phyloP scores from a whole-genome alignment of 1,140 invertebrate species.

The Pachypsylla venusta region DNA sequence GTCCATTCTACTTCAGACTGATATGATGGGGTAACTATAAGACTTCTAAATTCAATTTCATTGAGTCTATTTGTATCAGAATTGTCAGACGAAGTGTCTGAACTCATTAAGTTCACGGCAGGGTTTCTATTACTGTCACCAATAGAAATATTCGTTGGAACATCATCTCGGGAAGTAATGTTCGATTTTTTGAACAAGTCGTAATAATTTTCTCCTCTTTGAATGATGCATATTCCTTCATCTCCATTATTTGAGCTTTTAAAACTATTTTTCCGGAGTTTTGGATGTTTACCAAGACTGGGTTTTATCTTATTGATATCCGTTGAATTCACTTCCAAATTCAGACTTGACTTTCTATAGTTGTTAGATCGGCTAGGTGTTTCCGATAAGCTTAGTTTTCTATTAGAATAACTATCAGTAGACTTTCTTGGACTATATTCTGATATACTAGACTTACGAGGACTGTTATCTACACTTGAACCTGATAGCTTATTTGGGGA shows the following conservation, averaged over 20 bases:
- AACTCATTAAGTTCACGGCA: background rate
- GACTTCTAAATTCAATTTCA: background rate
- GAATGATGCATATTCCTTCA: too few relatives aligned
- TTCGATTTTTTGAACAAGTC: background rate
- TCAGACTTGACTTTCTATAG: background rate
- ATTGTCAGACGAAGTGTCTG: background rate
- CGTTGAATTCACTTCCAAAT: background rate
- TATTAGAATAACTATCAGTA: background rate
- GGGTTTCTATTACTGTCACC: background rate
- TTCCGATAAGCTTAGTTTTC: background rate
- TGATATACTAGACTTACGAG: background rate
- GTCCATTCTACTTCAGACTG: background rate
- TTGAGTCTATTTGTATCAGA: background rate
- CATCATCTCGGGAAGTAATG: background rate
- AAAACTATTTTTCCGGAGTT: background rate
- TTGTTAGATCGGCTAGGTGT: background rate
- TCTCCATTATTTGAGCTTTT: background rate
- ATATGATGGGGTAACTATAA: background rate
- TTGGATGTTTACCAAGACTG: background rate
- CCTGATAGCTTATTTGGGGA: background rate
- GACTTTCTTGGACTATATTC: background rate
- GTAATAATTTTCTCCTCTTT: background rate
- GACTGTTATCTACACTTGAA: background rate
- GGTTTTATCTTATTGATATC: background rate
- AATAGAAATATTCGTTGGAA: background rate